Conservation (phyloP, 2,113 vertebrate genomes). For the Catagonus wagneri region DNA sequence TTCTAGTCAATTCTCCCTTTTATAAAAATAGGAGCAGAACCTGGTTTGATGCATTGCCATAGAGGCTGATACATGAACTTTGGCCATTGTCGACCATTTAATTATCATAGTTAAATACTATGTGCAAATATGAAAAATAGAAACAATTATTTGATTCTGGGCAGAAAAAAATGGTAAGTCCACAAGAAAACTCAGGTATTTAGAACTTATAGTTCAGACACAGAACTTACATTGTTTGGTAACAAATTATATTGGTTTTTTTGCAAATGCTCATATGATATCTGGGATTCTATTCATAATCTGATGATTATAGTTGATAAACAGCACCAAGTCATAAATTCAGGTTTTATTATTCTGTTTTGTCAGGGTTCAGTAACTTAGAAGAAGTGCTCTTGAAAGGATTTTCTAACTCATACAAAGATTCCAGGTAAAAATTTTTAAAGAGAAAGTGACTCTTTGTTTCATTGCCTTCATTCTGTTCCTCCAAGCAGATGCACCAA, state of each 20-base stretch:
- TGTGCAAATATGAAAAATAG: slow-evolving; percentile 42
- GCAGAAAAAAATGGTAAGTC: not conserved
- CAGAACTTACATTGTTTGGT: not conserved
- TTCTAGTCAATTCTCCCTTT: slow-evolving; percentile 61
- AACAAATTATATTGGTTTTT: not conserved
- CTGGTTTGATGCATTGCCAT: slow-evolving; percentile 54
- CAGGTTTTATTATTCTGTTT: slow-evolving; percentile 39
- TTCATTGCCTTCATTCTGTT: not conserved
- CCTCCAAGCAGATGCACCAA: not conserved
- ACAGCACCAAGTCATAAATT: not conserved
- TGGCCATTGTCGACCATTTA: not conserved
- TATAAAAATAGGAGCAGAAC: slow-evolving; percentile 50
- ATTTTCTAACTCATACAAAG: slow-evolving; percentile 28
- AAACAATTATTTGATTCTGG: slow-evolving; percentile 58
- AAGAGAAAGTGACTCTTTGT: not conserved
- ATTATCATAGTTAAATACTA: not conserved
- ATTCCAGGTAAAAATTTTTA: not conserved
- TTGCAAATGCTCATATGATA: not conserved
- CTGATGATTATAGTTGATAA: not conserved
- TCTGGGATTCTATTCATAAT: not conserved
- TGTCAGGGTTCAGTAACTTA: not conserved
- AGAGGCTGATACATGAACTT: slow-evolving; percentile 55
- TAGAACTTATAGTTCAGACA: not conserved
- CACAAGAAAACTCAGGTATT: not conserved
- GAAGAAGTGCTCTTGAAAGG: not conserved